Conservation (phyloP, 2,888 invertebrate species). For the Timema cristinae region DNA sequence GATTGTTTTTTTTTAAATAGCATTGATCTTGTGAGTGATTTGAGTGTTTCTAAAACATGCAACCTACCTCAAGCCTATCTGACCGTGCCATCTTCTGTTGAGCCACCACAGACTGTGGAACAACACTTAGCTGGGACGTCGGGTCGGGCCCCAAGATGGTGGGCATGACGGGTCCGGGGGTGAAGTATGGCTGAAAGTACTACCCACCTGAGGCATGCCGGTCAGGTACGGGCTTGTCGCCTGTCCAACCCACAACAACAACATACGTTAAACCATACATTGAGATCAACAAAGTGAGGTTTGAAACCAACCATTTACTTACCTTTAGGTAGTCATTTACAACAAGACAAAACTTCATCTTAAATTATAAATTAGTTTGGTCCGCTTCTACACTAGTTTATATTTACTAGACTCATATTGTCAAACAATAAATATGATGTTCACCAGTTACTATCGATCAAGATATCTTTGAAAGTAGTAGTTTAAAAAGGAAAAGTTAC, state of each 20-base stretch:
- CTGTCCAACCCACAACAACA: slow-evolving; percentile 48
- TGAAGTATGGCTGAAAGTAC: slow-evolving; percentile 88
- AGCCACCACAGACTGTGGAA: slow-evolving; percentile 72
- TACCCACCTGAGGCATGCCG: slow-evolving; percentile 83
- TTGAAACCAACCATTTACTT: neutral
- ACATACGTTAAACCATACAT: neutral
- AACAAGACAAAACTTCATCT: too few species aligned
- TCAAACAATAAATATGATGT: too few species aligned
- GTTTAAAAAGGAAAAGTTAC: too few species aligned
- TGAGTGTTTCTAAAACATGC: neutral
- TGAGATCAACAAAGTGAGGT: neutral
- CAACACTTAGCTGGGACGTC: slow-evolving; percentile 77
- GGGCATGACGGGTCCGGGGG: slow-evolving; percentile 78
- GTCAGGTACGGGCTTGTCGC: slow-evolving; percentile 90
- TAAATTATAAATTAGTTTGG: too few species aligned
- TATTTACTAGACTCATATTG: too few species aligned
- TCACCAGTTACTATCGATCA: too few species aligned
- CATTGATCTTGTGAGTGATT: too few species aligned
- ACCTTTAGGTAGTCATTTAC: neutral
- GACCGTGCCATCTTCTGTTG: slow-evolving; percentile 93
- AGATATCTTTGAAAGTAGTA: too few species aligned
- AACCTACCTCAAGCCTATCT: slow-evolving; percentile 92
- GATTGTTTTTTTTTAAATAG: too few species aligned
- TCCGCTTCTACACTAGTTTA: too few species aligned
- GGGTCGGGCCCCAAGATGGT: slow-evolving; percentile 87